phyloP scores from a whole-genome alignment of 2,113 vertebrate genomes.

The Muntiacus muntjak region DNA sequence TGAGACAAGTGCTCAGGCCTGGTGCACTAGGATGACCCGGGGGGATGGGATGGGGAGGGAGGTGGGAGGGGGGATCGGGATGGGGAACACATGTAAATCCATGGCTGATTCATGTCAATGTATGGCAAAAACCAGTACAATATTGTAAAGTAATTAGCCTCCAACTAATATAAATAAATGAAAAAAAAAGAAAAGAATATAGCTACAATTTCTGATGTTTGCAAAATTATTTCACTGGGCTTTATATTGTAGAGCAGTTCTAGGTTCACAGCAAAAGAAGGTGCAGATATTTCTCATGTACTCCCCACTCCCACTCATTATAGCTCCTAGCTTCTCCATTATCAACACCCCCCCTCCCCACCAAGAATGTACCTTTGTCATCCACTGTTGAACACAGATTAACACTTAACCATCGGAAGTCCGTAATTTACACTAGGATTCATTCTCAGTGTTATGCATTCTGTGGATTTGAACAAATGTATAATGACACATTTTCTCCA shows the following conservation, averaged over 20 bases:
- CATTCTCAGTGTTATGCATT: fast-evolving
- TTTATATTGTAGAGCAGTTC: background rate
- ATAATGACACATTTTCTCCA: background rate
- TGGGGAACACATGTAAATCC: too few species aligned
- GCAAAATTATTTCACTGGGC: background rate
- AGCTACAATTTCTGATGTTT: background rate
- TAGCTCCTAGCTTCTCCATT: background rate
- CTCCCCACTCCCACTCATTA: too few species aligned
- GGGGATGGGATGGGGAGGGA: too few species aligned
- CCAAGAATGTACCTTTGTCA: background rate
- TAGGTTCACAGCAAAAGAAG: background rate
- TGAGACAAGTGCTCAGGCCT: too few species aligned
- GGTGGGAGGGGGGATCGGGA: too few species aligned
- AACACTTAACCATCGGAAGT: background rate
- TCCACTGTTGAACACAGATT: background rate
- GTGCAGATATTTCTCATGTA: background rate
- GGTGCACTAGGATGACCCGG: too few species aligned
- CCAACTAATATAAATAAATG: too few species aligned
- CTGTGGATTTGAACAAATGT: background rate
- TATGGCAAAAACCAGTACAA: too few species aligned
- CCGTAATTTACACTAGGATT: background rate
- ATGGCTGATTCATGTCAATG: too few species aligned
- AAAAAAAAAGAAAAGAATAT: background rate
- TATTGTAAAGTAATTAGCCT: too few species aligned
- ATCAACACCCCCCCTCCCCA: background rate